Evolutionary conservation across 2,888 invertebrate species (phyloP).

Genomic region (Entomobrya proxima): DNA sequence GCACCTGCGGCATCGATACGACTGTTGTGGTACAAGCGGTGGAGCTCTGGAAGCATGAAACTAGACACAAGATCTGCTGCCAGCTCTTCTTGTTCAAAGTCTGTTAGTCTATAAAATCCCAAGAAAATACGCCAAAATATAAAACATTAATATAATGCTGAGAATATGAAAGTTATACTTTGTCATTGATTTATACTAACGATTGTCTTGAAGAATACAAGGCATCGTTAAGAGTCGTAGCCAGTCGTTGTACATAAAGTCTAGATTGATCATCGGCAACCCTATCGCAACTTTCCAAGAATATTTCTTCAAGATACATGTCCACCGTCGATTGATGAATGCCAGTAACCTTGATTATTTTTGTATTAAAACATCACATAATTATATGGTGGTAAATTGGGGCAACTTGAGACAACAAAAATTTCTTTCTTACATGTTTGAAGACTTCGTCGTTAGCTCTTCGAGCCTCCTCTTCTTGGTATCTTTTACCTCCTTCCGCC

Average conservation of each 20-base stretch:
- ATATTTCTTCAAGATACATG: slow-evolving; percentile 82
- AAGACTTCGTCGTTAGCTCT: slow-evolving; percentile 89
- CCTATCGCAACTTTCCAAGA: slow-evolving; percentile 81
- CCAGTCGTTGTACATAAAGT: slow-evolving; percentile 80
- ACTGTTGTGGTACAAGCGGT: slow-evolving; percentile 65
- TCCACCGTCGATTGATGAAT: slow-evolving; percentile 82
- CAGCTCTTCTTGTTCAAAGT: slow-evolving; percentile 78
- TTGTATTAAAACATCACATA: background rate
- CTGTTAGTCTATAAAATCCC: slow-evolving; percentile 64
- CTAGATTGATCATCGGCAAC: slow-evolving; percentile 81
- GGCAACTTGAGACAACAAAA: background rate
- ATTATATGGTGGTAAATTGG: too few species aligned
- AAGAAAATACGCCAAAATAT: too few species aligned
- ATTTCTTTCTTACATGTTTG: slow-evolving; percentile 79
- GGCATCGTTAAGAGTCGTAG: slow-evolving; percentile 81
- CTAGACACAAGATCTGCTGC: slow-evolving; percentile 78
- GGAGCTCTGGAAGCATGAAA: slow-evolving; percentile 78
- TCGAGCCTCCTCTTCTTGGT: slow-evolving; percentile 85
- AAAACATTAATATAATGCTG: background rate
- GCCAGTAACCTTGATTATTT: slow-evolving; percentile 79
- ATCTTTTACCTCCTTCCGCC: slow-evolving; percentile 86
- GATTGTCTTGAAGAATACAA: slow-evolving; percentile 76
- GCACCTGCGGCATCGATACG: slow-evolving; percentile 61
- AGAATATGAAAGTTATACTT: background rate
- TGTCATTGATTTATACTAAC: slow-evolving; percentile 4